phyloP scores from a whole-genome alignment of 2,113 vertebrate genomes.

The Chionis minor region DNA sequence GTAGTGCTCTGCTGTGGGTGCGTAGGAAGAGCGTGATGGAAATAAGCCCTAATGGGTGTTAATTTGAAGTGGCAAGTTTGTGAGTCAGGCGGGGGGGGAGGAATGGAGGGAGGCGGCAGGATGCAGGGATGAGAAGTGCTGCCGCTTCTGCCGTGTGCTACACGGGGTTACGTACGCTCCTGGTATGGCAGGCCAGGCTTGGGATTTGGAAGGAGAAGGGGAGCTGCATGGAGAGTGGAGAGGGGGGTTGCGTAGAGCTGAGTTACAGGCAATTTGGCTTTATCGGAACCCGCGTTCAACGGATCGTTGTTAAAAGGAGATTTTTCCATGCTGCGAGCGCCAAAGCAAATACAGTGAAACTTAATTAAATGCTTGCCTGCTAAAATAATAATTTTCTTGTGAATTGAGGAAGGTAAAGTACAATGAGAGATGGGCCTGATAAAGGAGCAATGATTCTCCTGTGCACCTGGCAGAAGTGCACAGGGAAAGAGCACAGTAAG shows the following conservation, averaged over 20 bases:
- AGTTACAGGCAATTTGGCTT: neutral
- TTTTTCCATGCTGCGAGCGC: slow-evolving; percentile 43
- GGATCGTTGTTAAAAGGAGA: neutral
- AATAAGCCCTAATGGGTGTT: slow-evolving; percentile 34
- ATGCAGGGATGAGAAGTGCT: neutral
- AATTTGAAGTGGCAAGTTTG: slow-evolving; percentile 1
- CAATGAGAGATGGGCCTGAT: neutral
- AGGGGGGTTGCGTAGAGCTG: neutral
- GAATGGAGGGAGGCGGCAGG: neutral
- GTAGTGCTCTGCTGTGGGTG: neutral
- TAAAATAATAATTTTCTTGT: slow-evolving; percentile 51
- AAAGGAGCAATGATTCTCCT: neutral
- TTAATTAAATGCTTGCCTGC: slow-evolving; percentile 51
- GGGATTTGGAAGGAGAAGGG: neutral
- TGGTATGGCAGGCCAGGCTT: neutral
- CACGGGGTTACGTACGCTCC: neutral
- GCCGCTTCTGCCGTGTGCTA: neutral
- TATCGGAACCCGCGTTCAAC: neutral
- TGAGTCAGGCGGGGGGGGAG: slow-evolving; percentile 25
- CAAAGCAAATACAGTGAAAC: slow-evolving; percentile 48
- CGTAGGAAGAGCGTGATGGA: neutral
- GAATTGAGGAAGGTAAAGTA: neutral
- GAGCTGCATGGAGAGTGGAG: neutral
- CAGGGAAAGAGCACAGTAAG: neutral
- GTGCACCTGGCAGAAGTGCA: neutral